Evolutionary conservation across 2,113 vertebrate species (phyloP).

Genomic region (Gymnobelideus leadbeateri): DNA sequence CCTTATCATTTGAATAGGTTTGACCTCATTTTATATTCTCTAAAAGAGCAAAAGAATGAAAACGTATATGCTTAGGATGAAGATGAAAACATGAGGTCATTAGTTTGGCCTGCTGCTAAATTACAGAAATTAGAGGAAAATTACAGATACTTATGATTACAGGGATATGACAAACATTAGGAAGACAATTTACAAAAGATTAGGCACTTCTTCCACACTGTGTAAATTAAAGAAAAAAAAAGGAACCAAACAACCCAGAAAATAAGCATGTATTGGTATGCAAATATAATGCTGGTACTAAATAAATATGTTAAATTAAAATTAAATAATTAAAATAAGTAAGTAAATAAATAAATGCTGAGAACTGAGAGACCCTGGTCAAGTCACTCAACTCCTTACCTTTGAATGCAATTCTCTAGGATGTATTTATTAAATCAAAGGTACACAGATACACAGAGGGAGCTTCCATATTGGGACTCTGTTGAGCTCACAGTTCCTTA

Average conservation of each 20-base stretch:
- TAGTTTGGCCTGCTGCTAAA: not conserved
- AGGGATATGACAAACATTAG: not conserved
- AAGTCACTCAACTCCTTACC: not conserved
- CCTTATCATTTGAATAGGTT: not conserved
- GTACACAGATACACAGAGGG: not conserved
- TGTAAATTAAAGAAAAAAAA: not conserved
- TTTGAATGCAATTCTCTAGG: not conserved
- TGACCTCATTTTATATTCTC: not conserved
- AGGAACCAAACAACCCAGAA: not conserved
- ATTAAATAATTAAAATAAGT: not conserved
- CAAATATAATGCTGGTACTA: not conserved
- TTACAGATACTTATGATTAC: not conserved
- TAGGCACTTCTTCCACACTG: not conserved
- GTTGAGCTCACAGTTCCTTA: not conserved
- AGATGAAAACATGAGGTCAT: slow-evolving; percentile 19
- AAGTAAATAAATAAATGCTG: not conserved
- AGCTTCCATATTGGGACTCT: not conserved
- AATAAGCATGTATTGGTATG: not conserved
- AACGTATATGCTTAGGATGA: not conserved
- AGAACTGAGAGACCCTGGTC: not conserved
- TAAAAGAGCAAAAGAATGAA: not conserved
- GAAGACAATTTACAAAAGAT: not conserved
- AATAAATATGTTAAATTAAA: not conserved
- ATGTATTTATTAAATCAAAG: not conserved
- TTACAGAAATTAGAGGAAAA: slow-evolving; percentile 6